These are phyloP conservation scores for Bostrychus sinensis DNA, from an alignment of 2,113 vertebrate species.

Conservation along the genomic window DNA sequence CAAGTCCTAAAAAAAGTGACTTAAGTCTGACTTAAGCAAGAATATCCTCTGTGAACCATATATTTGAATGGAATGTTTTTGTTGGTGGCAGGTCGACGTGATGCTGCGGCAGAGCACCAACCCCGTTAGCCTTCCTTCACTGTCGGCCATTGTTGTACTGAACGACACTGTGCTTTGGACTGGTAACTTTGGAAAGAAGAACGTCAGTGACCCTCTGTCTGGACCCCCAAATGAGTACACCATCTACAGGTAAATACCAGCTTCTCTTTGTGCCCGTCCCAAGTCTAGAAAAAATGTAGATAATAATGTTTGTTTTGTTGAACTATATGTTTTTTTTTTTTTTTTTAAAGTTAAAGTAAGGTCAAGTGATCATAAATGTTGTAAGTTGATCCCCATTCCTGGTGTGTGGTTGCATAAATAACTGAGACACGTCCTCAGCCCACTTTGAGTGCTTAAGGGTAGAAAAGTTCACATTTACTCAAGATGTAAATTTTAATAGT, in stretches of 20 bases:
- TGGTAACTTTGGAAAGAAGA: slow-evolving; percentile 90
- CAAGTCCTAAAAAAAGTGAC: too few species aligned
- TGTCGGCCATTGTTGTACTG: slow-evolving; percentile 89
- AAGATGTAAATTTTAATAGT: neutral
- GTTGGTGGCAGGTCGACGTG: slow-evolving; percentile 83
- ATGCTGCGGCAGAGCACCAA: slow-evolving; percentile 82
- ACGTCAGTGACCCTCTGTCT: slow-evolving; percentile 83
- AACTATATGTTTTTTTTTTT: too few species aligned
- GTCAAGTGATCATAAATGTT: too few species aligned
- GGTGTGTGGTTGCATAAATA: neutral
- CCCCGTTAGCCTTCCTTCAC: slow-evolving; percentile 81
- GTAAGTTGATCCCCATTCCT: neutral
- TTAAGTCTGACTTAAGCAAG: too few species aligned
- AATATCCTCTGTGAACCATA: too few species aligned
- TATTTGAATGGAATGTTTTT: too few species aligned
- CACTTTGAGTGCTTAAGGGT: neutral
- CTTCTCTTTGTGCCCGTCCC: too few species aligned
- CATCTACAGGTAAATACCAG: slow-evolving; percentile 86
- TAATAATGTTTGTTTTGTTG: too few species aligned
- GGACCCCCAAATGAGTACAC: slow-evolving; percentile 88
- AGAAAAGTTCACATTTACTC: neutral
- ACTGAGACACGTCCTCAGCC: neutral
- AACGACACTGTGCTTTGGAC: slow-evolving; percentile 95
- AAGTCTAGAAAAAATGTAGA: too few species aligned
- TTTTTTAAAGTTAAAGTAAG: too few species aligned